Conservation (phyloP, 2,113 vertebrate genomes). For the Nothocercus julius region DNA sequence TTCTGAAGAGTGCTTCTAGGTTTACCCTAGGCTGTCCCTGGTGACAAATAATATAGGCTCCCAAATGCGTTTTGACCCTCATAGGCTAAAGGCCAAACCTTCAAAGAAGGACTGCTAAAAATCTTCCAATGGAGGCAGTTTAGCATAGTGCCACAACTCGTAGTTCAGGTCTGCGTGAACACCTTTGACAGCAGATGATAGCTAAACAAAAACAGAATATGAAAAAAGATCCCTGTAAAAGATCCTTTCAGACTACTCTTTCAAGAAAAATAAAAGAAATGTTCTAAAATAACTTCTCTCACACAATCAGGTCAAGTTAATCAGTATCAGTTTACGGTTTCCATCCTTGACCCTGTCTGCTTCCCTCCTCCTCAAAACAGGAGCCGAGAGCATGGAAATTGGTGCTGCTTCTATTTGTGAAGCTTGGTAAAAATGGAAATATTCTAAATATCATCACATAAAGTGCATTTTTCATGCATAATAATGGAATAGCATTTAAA, state of each 20-base stretch:
- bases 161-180: constrained; percentile 54
- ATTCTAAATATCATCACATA: background rate
- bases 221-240: constrained; percentile 57
- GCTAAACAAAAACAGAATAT: constrained; percentile 64
- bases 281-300: constrained; percentile 63
- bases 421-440: background rate
- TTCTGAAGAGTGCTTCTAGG: constrained; percentile 64
- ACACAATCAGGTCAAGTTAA: constrained; percentile 54
- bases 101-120: constrained; percentile 63
- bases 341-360: background rate
- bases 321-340: constrained; percentile 55
- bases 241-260: constrained; percentile 33
- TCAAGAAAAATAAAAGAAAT: constrained; percentile 52
- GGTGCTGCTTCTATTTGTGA: background rate
- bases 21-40: constrained; percentile 65
- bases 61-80: constrained; percentile 67
- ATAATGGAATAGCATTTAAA: background rate
- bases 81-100: constrained; percentile 62
- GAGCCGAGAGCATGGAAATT: background rate
- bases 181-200: constrained; percentile 56
- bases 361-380: background rate
- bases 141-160: constrained; percentile 64
- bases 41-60: constrained; percentile 71
- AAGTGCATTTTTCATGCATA: background rate
- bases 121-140: constrained; percentile 56